Evolutionary conservation across 2,888 invertebrate genomes (phyloP).

Genomic region (Romanomermis culicivorax): DNA sequence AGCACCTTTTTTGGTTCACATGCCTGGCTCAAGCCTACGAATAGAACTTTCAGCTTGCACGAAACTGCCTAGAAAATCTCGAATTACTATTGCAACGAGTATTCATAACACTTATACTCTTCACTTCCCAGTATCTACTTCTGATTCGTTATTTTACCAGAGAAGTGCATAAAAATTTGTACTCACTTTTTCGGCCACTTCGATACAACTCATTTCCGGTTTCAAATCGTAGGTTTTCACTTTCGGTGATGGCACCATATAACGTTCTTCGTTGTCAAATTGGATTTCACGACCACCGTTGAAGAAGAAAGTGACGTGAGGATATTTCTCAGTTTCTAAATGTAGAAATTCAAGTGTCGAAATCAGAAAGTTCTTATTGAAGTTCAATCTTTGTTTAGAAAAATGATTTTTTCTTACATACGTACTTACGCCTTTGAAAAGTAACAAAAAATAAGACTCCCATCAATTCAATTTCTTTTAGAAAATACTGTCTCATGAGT

Average conservation of each 20-base stretch:
- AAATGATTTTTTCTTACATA: neutral
- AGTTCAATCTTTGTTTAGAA: too few relatives aligned
- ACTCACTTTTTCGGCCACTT: constrained; percentile 30
- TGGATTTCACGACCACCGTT: constrained; percentile 32
- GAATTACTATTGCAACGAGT: too few relatives aligned
- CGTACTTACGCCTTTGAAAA: neutral
- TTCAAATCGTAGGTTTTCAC: constrained; percentile 32
- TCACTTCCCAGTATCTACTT: too few relatives aligned
- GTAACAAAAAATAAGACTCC: neutral
- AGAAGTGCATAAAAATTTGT: too few relatives aligned
- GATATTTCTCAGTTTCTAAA: constrained; percentile 33
- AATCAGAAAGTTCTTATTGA: neutral
- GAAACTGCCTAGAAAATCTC: too few relatives aligned
- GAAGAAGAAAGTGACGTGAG: constrained; percentile 35
- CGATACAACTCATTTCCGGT: constrained; percentile 31
- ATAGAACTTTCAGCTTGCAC: too few relatives aligned
- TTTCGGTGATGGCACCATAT: constrained; percentile 33
- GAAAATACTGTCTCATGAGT: too few relatives aligned
- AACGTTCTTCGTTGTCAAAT: constrained; percentile 30
- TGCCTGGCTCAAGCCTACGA: too few relatives aligned
- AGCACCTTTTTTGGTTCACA: too few relatives aligned
- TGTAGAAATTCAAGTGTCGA: neutral
- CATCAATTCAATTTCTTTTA: too few relatives aligned
- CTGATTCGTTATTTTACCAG: too few relatives aligned
- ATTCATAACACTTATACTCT: too few relatives aligned